Evolutionary conservation across 2,888 invertebrate species (phyloP), one percentile per base, ranked within the genome.

Genomic region (Disparrhopalites patrizii): DNA sequence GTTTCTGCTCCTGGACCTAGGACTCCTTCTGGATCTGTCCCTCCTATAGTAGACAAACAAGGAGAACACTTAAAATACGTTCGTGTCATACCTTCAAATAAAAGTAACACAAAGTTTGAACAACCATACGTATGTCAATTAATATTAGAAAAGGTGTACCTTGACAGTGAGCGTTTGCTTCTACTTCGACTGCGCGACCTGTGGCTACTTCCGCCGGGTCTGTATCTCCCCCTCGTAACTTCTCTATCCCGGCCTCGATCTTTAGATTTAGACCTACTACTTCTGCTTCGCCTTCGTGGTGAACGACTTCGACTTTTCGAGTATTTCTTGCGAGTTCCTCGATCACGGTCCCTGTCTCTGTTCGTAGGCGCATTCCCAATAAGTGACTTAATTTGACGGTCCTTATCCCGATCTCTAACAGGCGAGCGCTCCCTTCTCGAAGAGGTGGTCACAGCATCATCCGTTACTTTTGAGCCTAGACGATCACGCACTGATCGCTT

Each of bases 401-500:
- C 57, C 25, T 31, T 47, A 18, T 27, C 25, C 27, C 47, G 43
- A 15, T 28, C 58, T 50, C 57, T 31, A 23, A 15, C 43, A n/a
- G 62, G 40, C 23, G 62, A 40, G 7, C 31, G 30, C 1, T 57
- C 57, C 23, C 30, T 55, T 47, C 56, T 36, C 3, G 47, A 30
- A 4, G 18, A 13, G 1, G 65, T 31, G 10, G 56, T 43, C 10
- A 15, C 2, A 31, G 43, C 20, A 18, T 68, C 70, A 27, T 74
- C 73, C 0, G 65, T 56, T 1, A 74, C 50, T 65, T 74, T 74
- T 3, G 70, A 73, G 10, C 74, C 74, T 2, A 73, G 62, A 30
- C 74, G 64, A 28, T 74, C 73, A 36, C 67, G 70, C 1, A 72
- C 71, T 25, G 74, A 70, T 15, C 55, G 58, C 62, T 70, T 73